Evolutionary conservation across 2,797 vertebrate species (phyloP).

Genomic region (Sebastes taczanowskii): DNA sequence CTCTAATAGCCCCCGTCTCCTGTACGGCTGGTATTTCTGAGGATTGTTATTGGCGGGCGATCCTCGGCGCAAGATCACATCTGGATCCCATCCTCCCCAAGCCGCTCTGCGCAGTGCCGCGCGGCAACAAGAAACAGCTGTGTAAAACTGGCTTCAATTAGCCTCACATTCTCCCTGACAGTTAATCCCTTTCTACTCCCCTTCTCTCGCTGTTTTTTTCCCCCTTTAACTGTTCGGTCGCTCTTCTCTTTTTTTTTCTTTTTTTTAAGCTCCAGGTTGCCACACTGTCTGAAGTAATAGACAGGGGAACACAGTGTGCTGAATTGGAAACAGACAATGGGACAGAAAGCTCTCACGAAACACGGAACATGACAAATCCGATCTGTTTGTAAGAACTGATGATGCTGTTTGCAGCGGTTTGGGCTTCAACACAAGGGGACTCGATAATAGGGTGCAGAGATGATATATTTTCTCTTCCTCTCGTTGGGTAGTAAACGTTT

Average conservation of each 20-base stretch:
- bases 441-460: conserved; percentile 47
- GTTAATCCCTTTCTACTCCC: conserved; percentile 79
- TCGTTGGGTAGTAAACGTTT: conserved; percentile 24
- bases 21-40: conserved; percentile 74
- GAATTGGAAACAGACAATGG: conserved; percentile 69
- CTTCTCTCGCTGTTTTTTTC: conserved; percentile 52
- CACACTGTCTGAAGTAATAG: conserved; percentile 68
- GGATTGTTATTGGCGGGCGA: conserved; percentile 76
- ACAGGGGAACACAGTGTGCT: conserved; percentile 49
- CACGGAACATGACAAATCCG: conserved; percentile 61
- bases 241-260: conserved; percentile 18
- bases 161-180: conserved; percentile 83
- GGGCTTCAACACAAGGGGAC: conserved; percentile 26
- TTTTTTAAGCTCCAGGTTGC: conserved; percentile 59
- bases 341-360: conserved; percentile 64
- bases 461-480: conserved; percentile 44
- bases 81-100: conserved; percentile 80
- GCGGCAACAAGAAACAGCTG: conserved; percentile 85
- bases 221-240: conserved; percentile 65
- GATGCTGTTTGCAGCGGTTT: conserved; percentile 45
- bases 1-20: conserved; percentile 76
- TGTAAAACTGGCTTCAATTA: conserved; percentile 86
- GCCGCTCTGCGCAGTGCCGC: conserved; percentile 73
- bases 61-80: conserved; percentile 76
- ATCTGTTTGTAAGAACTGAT: conserved; percentile 47